Base-by-base conservation (phyloP, 2,888 invertebrate genomes). In the Caenorhabditis sinica region DNA sequence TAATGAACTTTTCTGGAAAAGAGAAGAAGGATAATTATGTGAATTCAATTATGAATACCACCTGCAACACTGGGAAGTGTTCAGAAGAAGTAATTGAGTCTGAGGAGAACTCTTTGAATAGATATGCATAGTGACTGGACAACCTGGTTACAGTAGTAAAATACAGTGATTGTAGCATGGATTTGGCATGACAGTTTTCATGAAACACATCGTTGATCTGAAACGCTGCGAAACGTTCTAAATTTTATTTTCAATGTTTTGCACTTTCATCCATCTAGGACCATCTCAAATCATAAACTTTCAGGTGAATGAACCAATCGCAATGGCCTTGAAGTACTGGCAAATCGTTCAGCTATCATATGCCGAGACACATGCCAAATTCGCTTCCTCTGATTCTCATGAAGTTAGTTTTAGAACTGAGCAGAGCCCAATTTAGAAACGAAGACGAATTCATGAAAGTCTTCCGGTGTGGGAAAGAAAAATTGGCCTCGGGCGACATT, bases 261-360 rank as follows among this genome's bases (percentile, higher is more conserved):
- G n/a, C n/a, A n/a, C n/a, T n/a, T 40, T 40, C 40, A 6, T 11
- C 9, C 13, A 6, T 13, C 40, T 40, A 11, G 40, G 13, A 40
- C 13, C 40, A 11, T 40, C 40, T 5, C 13, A 6, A 40, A 6
- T 40, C 40, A 6, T 11, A 11, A 11, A 11, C 13, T 40, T 84
- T 40, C 79, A 89, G 89, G 92, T 92, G 30, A 92, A 92, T 73
- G 92, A 92, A 74, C 92, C 92, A 30, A 89, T 92, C 13, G 92
- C 92, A 23, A 92, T 92, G 92, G 91, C 92, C 2, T 81, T 91
- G 15, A 97, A 97, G 92, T 97, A 97, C 93, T 99, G 98, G 97
- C 96, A 97, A 93, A 95, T 99, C 74, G 96, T 97, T 0, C 97
- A 92, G 68, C 74, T 92, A 63, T 89, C 89, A 66, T 92, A 92